Evolutionary conservation across 2,888 invertebrate species (phyloP), one percentile per base, ranked within the genome.

Genomic region (Cosmopolites sordidus): DNA sequence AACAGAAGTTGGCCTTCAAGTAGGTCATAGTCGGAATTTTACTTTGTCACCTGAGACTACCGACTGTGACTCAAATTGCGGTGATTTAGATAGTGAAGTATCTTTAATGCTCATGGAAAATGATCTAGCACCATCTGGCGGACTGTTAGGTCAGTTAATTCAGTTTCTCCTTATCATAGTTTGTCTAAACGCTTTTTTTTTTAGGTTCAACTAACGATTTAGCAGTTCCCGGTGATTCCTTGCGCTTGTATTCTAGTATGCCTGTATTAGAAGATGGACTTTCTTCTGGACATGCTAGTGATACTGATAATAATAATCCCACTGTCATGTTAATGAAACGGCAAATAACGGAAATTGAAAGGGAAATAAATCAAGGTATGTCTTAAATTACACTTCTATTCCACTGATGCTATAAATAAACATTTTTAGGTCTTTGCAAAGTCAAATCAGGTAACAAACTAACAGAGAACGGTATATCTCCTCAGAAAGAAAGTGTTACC

Each of bases 261-360:
- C 96, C 96, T 0, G 87, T 92, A 12, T 82, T 96, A 40, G 94
- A 95, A 71, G 96, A 96, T 73, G 95, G 94, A 0, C 77, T 96
- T 51, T 94, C 94, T 1, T 94, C 94, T 30, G 94, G 94, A 1
- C 94, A 94, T 70, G 92, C 87, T 1, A 93, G 93, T 58, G 95
- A 95, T 69, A 89, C 86, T 0, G 95, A 95, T 75, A 91, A 91
- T 71, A 90, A 91, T 69, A 91, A 90, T 73, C 86, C 83, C 15
- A 83, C 83, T n/a, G 80, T 83, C 43, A 76, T 79, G 75, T 69
- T 79, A 18, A 79, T 79, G 78, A 79, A 79, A 77, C 75, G 89
- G 72, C 81, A 90, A 78, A 80, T 89, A 74, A 77, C 80, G 57
- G 84, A 89, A 76, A 82, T 87, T 65, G 79, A 89, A 76, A 77